phyloP scores from a whole-genome alignment of 2,888 invertebrate species.

The Ochropleura plecta region DNA sequence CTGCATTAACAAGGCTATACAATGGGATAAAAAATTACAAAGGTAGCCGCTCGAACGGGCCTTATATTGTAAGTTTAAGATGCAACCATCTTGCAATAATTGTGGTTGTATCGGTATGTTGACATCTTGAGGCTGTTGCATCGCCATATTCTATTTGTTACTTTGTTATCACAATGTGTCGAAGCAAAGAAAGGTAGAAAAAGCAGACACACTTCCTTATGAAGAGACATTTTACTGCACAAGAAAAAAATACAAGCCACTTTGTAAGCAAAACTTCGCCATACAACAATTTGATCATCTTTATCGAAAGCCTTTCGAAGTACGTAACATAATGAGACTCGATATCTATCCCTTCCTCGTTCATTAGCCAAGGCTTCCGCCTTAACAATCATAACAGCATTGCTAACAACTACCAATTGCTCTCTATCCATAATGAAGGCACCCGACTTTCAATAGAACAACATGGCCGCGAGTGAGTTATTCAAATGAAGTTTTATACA shows the following conservation, averaged over 20 bases:
- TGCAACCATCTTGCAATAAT: conserved; percentile 51
- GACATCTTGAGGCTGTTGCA: conserved; percentile 33
- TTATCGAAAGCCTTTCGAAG: conserved; percentile 22
- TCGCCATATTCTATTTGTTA: conserved; percentile 5
- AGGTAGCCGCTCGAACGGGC: conserved; percentile 72
- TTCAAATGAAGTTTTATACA: conserved; percentile 82
- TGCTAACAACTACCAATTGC: conserved; percentile 54
- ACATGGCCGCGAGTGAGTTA: conserved; percentile 73
- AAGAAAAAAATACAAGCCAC: conserved; percentile 21
- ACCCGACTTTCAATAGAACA: conserved; percentile 60
- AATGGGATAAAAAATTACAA: conserved; percentile 83
- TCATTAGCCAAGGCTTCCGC: conserved; percentile 36
- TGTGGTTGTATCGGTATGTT: conserved; percentile 37
- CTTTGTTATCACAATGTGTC: conserved; percentile 38
- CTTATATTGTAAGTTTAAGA: conserved; percentile 56
- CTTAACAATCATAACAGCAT: conserved; percentile 53
- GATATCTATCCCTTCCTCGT: conserved; percentile 45
- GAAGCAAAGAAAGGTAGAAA: conserved; percentile 16
- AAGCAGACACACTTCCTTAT: conserved; percentile 7
- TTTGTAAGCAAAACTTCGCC: conserved; percentile 1
- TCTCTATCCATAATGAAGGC: conserved; percentile 46
- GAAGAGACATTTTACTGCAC: conserved; percentile 13
- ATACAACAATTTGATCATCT: conserved; percentile 12
- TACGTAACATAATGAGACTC: conserved; percentile 14
- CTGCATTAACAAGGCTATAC: conserved; percentile 75